Evolutionary conservation across 37 sponge, comb jelly and placozoan genomes (phyloP), one percentile per base, ranked within the genome.

Genomic region (Diacarnus erythraeanus): DNA sequence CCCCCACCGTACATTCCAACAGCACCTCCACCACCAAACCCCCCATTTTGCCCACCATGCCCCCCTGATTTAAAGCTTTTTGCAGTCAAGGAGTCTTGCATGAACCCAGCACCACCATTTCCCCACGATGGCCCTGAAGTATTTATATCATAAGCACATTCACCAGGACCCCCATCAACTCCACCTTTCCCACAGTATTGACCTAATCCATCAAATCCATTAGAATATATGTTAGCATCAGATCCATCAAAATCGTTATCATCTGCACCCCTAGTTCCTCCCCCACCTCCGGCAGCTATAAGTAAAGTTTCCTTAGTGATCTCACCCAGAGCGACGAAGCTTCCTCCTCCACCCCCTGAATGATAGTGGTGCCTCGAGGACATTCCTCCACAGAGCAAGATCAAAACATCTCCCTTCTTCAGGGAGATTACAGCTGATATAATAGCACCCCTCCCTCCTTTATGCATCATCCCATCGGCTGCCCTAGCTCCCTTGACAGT

Each of bases 11-110:
- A 83, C 69, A 70, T n/a, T 29, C 92, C 87, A 4, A 83, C 83
- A 17, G 80, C 84, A 25, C 92, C 92, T 43, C 92, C 92, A 4
- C 92, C 92, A 23, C 92, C 92, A 79, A 82, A 91, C 34, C 92
- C 92, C 38, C 87, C 92, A 47, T 70, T 78, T 63, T 83, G 84
- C 20, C 92, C 92, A 37, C 76, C 87, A n/a, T 74, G 65, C 0
- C 87, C 83, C 4, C 87, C 92, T 3, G 78, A 67, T 26, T 68
- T 20, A 68, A 86, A 86, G 41, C 84, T 72, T 3, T 40, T 34
- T 5, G 87, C 92, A 22, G 87, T 78, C 3, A 64, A 57, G 0
- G 87, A 78, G 57, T 83, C 86, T 37, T 86, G 64, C 60, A 75
- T 25, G 38, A 75, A 78, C 25, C 92, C 92, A 60, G 92, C 92